These are phyloP conservation scores for Hirudinaria manillensis DNA, from an alignment of 2,888 invertebrate genomes.

Conservation along the genomic window DNA sequence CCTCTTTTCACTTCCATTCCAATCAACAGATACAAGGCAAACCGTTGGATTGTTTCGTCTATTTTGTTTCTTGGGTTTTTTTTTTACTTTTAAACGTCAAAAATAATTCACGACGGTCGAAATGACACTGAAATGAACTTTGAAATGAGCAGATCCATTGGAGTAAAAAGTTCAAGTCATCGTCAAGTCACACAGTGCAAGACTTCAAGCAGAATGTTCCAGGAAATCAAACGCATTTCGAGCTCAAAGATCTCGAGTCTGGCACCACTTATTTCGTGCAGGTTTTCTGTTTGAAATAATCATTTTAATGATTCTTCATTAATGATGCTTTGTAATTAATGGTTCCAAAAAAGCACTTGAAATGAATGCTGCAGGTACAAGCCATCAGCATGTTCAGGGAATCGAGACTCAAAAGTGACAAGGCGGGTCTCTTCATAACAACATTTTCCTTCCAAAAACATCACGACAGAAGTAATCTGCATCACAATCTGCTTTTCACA, in stretches of 20 bases:
- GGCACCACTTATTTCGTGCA: constrained; percentile 50
- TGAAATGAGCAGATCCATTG: constrained; percentile 42
- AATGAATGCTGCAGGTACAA: constrained; percentile 36
- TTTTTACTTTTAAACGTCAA: too few species aligned
- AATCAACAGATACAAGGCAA: constrained; percentile 46
- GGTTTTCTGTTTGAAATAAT: constrained; percentile 38
- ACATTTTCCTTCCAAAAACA: constrained; percentile 38
- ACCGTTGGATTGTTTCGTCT: neutral
- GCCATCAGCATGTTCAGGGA: constrained; percentile 41
- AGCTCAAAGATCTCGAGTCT: constrained; percentile 44
- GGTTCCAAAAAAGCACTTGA: too few species aligned
- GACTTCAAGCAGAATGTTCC: constrained; percentile 43
- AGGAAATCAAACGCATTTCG: constrained; percentile 41
- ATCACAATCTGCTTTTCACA: neutral
- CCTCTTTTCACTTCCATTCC: constrained; percentile 48
- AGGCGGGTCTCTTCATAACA: constrained; percentile 39
- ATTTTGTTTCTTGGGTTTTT: neutral
- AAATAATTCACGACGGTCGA: neutral
- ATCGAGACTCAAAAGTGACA: constrained; percentile 39
- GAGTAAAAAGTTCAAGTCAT: constrained; percentile 43
- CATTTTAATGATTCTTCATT: neutral
- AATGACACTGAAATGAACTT: neutral
- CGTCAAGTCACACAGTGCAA: constrained; percentile 32
- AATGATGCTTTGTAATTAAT: too few species aligned
- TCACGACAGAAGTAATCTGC: constrained; percentile 11